These are phyloP conservation scores for Melinaea marsaeus DNA, from an alignment of 2,888 invertebrate species.

Conservation along the genomic window DNA sequence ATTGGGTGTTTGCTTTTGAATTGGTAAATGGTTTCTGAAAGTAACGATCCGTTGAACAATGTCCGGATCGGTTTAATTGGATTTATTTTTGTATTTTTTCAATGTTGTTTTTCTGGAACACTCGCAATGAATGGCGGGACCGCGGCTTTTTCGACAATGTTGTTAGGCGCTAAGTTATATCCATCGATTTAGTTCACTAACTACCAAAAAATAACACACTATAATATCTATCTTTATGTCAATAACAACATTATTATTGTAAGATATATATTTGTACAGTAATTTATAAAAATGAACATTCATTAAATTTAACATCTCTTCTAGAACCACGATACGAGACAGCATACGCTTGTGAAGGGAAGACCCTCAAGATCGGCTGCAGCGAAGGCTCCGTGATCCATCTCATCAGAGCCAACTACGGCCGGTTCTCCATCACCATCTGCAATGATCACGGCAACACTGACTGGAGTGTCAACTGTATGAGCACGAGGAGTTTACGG, in stretches of 20 bases:
- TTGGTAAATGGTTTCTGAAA: conserved; percentile 45
- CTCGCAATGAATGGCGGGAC: conserved; percentile 25
- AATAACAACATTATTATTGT: not conserved
- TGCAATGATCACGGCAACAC: conserved; percentile 97
- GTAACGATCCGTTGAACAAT: conserved; percentile 45
- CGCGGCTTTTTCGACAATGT: conserved; percentile 25
- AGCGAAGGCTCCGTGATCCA: conserved; percentile 92
- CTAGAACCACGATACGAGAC: conserved; percentile 92
- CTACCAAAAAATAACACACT: conserved; percentile 18
- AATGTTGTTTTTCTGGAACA: conserved; percentile 31
- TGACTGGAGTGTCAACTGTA: conserved; percentile 98
- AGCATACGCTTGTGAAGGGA: conserved; percentile 96
- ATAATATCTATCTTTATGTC: not conserved
- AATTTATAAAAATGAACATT: not conserved
- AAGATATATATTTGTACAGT: not conserved
- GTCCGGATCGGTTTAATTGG: conserved; percentile 46
- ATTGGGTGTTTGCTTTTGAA: conserved; percentile 45
- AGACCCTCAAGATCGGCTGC: conserved; percentile 92
- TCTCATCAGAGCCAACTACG: conserved; percentile 95
- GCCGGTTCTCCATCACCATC: conserved; percentile 95
- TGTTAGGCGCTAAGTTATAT: conserved; percentile 28
- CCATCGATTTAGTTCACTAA: conserved; percentile 18
- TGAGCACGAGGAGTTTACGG: conserved; percentile 91
- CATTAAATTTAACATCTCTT: conserved; percentile 43
- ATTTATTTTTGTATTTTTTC: conserved; percentile 41